Base-by-base conservation (phyloP, 2,888 invertebrate species). In the Mongoloraphidia duomilia region DNA sequence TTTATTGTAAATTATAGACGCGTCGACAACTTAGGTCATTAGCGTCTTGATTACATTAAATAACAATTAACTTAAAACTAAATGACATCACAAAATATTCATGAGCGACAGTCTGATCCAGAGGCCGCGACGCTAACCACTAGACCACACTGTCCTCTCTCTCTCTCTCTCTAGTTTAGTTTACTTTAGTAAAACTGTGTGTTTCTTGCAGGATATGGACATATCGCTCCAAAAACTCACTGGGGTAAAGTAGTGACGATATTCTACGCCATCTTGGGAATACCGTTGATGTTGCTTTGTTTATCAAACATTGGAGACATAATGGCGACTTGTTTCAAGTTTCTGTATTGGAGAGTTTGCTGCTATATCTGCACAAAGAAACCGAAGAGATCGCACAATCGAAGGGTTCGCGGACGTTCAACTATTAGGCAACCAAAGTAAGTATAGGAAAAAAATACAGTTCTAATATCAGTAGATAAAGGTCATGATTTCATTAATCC, bases 171-270 rank as follows among this genome's bases (percentile, higher is more conserved):
- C n/a, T n/a, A n/a, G n/a, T n/a, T n/a, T n/a, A n/a, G n/a, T 26
- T 26, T 26, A 26, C 26, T 6, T 26, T 26, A 6, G 6, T 26
- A 26, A 26, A 26, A 26, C 3, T 26, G 6, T 26, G 26, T 44
- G 46, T 52, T 41, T 51, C 49, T 65, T 66, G 33, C 66, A 93
- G 93, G 94, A 37, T 95, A 94, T 67, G 95, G 94, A 8, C 92
- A 95, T 67, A 92, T 94, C 52, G 86, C 93, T 0, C 94, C 94
- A 1, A 92, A 91, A 71, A 95, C 95, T 0, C 81, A 85, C 60
- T 84, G 85, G 64, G 95, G 95, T 40, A 94, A 94, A 69, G 86
- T 94, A 55, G 86, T 91, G 55, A 95, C 95, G 11, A 94, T 95
- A 61, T 85, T 95, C 65, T 95, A 95, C 69, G 94, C 94, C 26